Evolutionary conservation across 2,797 vertebrate genomes (phyloP), one percentile per base, ranked within the genome.

Genomic region (Paramormyrops hopkinsi): DNA sequence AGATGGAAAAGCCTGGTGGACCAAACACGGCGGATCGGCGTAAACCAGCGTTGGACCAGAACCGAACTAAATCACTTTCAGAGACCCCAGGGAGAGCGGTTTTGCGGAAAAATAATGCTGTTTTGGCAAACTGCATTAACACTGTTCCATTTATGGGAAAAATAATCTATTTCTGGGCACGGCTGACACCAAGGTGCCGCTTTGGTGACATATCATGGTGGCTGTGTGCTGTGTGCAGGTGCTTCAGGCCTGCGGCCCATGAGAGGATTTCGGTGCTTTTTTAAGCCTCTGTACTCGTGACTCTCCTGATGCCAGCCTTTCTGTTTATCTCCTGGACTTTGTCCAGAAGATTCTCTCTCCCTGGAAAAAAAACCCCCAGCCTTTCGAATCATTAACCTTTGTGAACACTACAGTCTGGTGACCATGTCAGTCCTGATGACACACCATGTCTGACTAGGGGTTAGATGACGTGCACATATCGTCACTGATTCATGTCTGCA

Each of bases 321-420:
- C 50, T 51, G 29, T 17, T 51, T 29, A 33, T 48, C 41, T 73
- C 25, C 17, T 88, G 88, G 73, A 89, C 88, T 89, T 83, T 59
- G 73, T 53, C 73, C 51, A 56, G 33, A 22, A 44, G 53, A 44
- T 53, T n/a, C 51, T 89, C 69, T 76, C 73, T 41, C 69, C 69
- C 25, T 73, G 14, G 44, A 65, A 29, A 73, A 29, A 29, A 46
- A 83, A n/a, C 1, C 22, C 62, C 17, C 46, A 19, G 44, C 8
- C 8, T 88, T 76, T 51, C 25, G 4, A 83, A 88, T 88, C 50
- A 82, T 88, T 88, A 88, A 79, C 73, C n/a, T 37, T 33, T 33
- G 25, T 5, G 25, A 54, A 53, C 56, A 22, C 12, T 44, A 86
- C 9, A 22, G 53, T 62, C 53, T 69, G 41, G 2, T 48, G 29